Conservation (phyloP, 2,888 invertebrate species). For the Eumerus sabulonum region DNA sequence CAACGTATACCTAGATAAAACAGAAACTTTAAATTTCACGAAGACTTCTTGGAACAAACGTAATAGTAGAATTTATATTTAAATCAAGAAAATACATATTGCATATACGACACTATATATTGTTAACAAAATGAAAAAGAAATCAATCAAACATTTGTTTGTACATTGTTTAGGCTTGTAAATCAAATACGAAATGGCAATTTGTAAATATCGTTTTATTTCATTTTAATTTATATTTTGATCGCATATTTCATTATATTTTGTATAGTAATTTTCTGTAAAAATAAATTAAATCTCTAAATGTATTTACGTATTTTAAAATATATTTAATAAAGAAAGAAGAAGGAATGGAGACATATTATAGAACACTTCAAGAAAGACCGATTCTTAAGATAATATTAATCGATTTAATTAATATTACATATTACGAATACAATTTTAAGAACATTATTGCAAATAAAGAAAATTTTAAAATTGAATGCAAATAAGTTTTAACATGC, state of each 20-base stretch:
- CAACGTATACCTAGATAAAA: conserved; percentile 38
- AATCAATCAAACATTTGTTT: conserved; percentile 15
- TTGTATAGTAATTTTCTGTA: conserved; percentile 40
- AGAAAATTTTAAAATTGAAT: conserved; percentile 28
- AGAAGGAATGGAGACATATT: conserved; percentile 19
- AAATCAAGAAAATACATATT: conserved; percentile 29
- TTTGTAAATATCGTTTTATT: conserved; percentile 33
- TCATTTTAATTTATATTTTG: conserved; percentile 7
- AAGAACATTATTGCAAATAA: conserved; percentile 46
- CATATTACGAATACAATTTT: conserved; percentile 24
- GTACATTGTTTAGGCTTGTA: conserved; percentile 16
- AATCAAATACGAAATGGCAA: conserved; percentile 1
- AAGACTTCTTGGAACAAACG: conserved; percentile 43
- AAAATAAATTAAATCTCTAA: conserved; percentile 31
- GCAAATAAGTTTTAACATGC: neutral
- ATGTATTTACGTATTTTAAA: conserved; percentile 49
- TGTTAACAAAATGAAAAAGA: conserved; percentile 52
- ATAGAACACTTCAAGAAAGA: conserved; percentile 19
- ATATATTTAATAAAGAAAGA: conserved; percentile 34
- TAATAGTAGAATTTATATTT: conserved; percentile 65
- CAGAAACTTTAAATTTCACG: conserved; percentile 27
- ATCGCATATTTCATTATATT: neutral
- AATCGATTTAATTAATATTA: conserved; percentile 31
- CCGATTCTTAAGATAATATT: conserved; percentile 14
- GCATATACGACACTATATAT: conserved; percentile 34